A percentile compares a stretch with the other conserved stretches of the same genome.
Conservation (phyloP, 2,113 vertebrate species). For the Leuciscus idus region DNA sequence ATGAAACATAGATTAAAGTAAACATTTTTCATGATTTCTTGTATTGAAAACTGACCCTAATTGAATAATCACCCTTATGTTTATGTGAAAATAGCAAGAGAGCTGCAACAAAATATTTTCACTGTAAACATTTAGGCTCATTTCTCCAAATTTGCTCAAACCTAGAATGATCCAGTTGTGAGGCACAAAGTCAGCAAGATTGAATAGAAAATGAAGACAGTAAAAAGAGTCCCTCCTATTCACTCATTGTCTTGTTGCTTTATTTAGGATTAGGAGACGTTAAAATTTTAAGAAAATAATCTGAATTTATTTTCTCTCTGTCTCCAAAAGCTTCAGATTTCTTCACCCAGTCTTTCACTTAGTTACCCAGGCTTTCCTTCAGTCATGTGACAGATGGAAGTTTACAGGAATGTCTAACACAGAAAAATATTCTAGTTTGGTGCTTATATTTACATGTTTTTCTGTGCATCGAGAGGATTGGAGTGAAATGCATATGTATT, state of each 20-base stretch:
- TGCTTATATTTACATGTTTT: not conserved
- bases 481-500: not conserved
- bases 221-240: too few species aligned
- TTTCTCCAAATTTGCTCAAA: not conserved
- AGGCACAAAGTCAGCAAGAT: too few species aligned
- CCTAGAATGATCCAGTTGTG: too few species aligned
- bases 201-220: too few species aligned
- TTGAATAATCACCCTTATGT: not conserved
- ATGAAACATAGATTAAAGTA: too few species aligned
- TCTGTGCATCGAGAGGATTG: not conserved
- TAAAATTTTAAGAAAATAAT: not conserved
- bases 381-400: not conserved
- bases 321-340: not conserved
- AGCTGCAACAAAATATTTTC: not conserved
- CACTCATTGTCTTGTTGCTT: not conserved
- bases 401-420: slow-evolving; percentile 2
- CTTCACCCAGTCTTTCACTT: not conserved
- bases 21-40: too few species aligned
- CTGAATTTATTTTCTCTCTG: not conserved
- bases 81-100: not conserved
- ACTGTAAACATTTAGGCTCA: not conserved
- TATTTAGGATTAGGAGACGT: not conserved
- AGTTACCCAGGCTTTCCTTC: not conserved
- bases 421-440: not conserved
- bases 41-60: not conserved